These are phyloP conservation scores for Drosophila melanosoma DNA, from an alignment of 2,888 invertebrate species.

Conservation along the genomic window DNA sequence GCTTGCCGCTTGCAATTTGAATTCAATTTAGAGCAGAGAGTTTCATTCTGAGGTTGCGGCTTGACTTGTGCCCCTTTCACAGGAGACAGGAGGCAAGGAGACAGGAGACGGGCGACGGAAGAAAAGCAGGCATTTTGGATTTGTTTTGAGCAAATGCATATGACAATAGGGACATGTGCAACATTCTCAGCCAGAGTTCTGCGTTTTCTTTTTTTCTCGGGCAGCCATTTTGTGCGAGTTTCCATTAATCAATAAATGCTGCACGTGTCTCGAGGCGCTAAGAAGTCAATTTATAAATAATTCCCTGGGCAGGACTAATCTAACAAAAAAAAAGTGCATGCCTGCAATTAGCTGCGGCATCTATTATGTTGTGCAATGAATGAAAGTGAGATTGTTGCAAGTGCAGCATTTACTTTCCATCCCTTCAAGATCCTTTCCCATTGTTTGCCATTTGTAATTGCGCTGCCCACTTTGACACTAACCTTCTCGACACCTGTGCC, in stretches of 20 bases:
- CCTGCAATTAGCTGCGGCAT: slow-evolving; percentile 64
- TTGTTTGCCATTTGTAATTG: slow-evolving; percentile 68
- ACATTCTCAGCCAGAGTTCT: slow-evolving; percentile 27
- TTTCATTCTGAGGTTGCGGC: background rate
- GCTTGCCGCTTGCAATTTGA: slow-evolving; percentile 62
- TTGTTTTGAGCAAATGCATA: slow-evolving; percentile 47
- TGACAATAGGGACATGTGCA: slow-evolving; percentile 79
- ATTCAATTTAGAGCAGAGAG: slow-evolving; percentile 80
- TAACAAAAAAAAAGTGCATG: slow-evolving; percentile 9
- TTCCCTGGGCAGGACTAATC: slow-evolving; percentile 43
- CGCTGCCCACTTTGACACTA: slow-evolving; percentile 66
- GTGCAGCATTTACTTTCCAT: slow-evolving; percentile 16
- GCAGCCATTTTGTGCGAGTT: slow-evolving; percentile 59
- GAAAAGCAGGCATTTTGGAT: slow-evolving; percentile 50
- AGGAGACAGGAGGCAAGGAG: slow-evolving; percentile 14
- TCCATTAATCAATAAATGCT: slow-evolving; percentile 67
- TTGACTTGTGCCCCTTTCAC: slow-evolving; percentile 72
- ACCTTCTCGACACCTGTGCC: slow-evolving; percentile 63
- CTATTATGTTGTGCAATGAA: slow-evolving; percentile 79
- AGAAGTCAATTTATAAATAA: slow-evolving; percentile 74
- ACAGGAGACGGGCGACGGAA: slow-evolving; percentile 2
- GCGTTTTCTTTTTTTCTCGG: slow-evolving; percentile 10
- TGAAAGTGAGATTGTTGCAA: slow-evolving; percentile 73
- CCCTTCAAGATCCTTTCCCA: slow-evolving; percentile 14
- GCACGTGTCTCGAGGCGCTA: slow-evolving; percentile 74